Conservation (phyloP, 2,113 vertebrate species). For the Phodopus roborovskii region DNA sequence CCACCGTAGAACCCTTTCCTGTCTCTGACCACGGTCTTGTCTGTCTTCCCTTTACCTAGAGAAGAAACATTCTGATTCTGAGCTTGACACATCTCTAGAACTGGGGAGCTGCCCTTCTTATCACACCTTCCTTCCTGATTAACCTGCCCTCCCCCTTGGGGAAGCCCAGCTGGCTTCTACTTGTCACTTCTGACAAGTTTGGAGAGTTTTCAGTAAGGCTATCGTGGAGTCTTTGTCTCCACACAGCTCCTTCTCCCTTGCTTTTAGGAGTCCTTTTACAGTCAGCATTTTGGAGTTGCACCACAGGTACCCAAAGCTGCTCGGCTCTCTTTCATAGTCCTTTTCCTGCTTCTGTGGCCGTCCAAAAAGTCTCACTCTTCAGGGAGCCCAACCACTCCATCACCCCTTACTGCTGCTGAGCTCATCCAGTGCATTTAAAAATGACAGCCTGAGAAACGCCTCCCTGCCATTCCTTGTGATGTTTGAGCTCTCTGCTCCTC, state of each 20-base stretch:
- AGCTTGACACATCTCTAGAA: neutral
- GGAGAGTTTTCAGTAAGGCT: neutral
- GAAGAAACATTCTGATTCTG: neutral
- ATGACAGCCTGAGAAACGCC: neutral
- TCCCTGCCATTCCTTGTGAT: neutral
- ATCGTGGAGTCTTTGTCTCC: neutral
- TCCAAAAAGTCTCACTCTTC: neutral
- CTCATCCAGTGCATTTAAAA: neutral
- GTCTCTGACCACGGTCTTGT: fast-evolving
- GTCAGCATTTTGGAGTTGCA: neutral
- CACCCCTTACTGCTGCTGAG: neutral
- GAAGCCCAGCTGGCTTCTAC: neutral
- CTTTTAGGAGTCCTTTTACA: neutral
- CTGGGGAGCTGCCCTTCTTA: neutral
- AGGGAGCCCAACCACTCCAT: too few relatives aligned
- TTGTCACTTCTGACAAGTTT: neutral
- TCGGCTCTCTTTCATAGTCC: neutral
- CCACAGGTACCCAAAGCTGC: too few relatives aligned
- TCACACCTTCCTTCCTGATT: neutral
- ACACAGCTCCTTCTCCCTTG: neutral
- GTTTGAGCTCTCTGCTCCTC: neutral
- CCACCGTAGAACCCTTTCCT: fast-evolving
- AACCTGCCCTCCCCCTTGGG: neutral
- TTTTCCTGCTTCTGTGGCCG: neutral
- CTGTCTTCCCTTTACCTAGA: neutral